These are phyloP conservation scores for Oedothorax gibbosus DNA, from an alignment of 1,140 invertebrate genomes.

Conservation along the genomic window DNA sequence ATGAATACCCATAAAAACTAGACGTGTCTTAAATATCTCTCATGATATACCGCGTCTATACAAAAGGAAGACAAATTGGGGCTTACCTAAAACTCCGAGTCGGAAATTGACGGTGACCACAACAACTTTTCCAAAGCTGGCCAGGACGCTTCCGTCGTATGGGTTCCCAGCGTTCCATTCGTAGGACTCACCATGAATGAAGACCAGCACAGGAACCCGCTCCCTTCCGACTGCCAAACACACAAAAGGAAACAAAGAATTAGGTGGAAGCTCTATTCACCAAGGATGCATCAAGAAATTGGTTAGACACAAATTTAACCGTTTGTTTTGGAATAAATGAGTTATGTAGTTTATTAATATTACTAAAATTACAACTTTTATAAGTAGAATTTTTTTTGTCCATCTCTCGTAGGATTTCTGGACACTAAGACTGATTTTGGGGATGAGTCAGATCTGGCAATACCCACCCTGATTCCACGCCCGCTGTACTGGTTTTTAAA, in stretches of 20 bases:
- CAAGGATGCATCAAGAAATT: too few species aligned
- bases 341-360: too few species aligned
- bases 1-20: constrained; percentile 3
- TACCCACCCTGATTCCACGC: too few species aligned
- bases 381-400: too few species aligned
- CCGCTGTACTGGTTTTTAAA: too few species aligned
- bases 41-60: constrained; percentile 19
- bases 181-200: constrained; percentile 96
- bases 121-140: constrained; percentile 92
- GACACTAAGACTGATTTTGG: too few species aligned
- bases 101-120: constrained; percentile 97
- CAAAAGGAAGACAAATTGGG: constrained; percentile 40
- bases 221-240: constrained; percentile 46
- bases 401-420: too few species aligned
- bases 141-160: constrained; percentile 92
- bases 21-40: constrained; percentile 1
- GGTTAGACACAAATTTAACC: too few species aligned
- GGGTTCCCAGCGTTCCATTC: constrained; percentile 96
- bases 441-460: too few species aligned
- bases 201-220: constrained; percentile 83
- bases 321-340: too few species aligned
- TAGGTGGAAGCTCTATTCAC: constrained; percentile 45
- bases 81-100: constrained; percentile 92
- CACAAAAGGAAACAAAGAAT: constrained; percentile 55
- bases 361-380: too few species aligned